Evolutionary conservation across 2,888 invertebrate genomes (phyloP).

Genomic region (Amphipyra tragopoginis): DNA sequence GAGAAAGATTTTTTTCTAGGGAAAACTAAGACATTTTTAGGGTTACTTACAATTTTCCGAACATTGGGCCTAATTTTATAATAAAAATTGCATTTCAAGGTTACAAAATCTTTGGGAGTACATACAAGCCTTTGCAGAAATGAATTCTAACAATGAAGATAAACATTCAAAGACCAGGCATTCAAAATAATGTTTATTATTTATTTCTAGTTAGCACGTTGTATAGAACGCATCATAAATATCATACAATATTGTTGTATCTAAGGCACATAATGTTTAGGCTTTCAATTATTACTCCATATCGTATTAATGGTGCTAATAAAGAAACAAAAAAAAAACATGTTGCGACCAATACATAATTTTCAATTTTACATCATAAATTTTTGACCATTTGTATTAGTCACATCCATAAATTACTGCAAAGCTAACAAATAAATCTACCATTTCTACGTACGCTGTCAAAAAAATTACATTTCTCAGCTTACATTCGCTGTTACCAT

Average conservation of each 20-base stretch:
- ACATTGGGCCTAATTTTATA: constrained; percentile 57
- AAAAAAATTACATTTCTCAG: constrained; percentile 71
- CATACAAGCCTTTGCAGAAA: constrained; percentile 83
- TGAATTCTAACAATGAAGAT: constrained; percentile 80
- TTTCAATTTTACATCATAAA: constrained; percentile 29
- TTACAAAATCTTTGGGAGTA: constrained; percentile 70
- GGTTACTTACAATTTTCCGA: constrained; percentile 38
- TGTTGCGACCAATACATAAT: constrained; percentile 71
- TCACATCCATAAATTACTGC: constrained; percentile 73
- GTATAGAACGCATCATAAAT: constrained; percentile 90
- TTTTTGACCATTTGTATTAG: constrained; percentile 61
- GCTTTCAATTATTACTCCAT: constrained; percentile 89
- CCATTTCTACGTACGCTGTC: constrained; percentile 77
- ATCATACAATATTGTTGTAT: constrained; percentile 90
- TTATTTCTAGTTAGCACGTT: constrained; percentile 90
- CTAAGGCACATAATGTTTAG: constrained; percentile 91
- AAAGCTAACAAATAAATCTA: constrained; percentile 84
- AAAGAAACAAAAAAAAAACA: constrained; percentile 69
- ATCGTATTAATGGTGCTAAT: constrained; percentile 88
- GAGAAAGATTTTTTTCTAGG: constrained; percentile 21
- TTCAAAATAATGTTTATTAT: constrained; percentile 85
- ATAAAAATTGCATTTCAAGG: constrained; percentile 49
- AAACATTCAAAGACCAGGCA: constrained; percentile 80
- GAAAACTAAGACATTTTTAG: constrained; percentile 38
- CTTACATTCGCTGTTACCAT: constrained; percentile 65